Base-by-base conservation (phyloP, 2,797 vertebrate genomes). In the Sternotherus odoratus region DNA sequence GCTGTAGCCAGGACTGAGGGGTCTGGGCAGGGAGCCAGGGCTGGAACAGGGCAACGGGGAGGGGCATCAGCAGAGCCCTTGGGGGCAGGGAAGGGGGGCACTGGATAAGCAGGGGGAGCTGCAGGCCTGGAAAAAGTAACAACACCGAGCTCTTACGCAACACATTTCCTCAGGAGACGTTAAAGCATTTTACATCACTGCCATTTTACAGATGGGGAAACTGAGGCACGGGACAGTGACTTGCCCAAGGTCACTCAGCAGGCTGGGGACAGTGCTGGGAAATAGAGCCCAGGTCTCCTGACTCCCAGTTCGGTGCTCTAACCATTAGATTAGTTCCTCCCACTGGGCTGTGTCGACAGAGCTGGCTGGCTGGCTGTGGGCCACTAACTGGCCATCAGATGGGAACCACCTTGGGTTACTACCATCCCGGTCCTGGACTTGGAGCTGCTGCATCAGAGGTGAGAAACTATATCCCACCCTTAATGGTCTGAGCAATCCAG, bases 221-320 rank as follows among this genome's bases (percentile, higher is more conserved):
- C 36, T 10, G 66, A 69, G 36, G 66, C 66, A 69, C 3, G 2
- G 36, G 66, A 33, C n/a, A 2, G n/a, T 11, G n/a, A 39, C 36
- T 23, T 39, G 66, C 66, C 36, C 5, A 21, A 69, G 66, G 36
- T 39, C 17, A 69, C n/a, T 17, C 63, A 66, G n/a, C n/a, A 66
- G n/a, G 17, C n/a, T 36, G 36, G 66, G 13, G 30, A 72, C 2
- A 1, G 0, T 1, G 8, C 43, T 5, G 26, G 54, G 26, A 23
- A 23, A 21, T 6, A 60, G 17, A 39, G 11, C 19, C 5, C 11
- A 69, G 63, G 19, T 69, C 33, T 63, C 16, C 60, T n/a, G 60
- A 63, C 33, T 17, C 15, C 60, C 60, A 63, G 6, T 17, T 8
- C 33, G 2, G 33, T 10, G 17, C 17, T 66, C 17, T 36, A 39